These are phyloP conservation scores for Hydraecia micacea DNA, from an alignment of 2,888 invertebrate genomes.

Conservation along the genomic window DNA sequence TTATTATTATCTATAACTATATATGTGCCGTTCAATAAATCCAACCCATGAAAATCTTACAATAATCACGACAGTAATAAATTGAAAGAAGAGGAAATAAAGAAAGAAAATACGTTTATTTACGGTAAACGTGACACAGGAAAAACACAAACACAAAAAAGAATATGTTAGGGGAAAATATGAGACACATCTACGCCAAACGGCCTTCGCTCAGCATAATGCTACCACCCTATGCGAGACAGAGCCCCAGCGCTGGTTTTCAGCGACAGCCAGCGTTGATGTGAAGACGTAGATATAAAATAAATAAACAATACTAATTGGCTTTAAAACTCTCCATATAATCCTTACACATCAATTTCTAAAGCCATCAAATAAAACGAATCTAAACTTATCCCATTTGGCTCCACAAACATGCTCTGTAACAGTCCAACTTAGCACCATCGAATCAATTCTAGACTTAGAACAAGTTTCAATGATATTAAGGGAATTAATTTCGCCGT, in stretches of 20 bases:
- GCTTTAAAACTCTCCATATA: background rate
- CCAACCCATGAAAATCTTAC: background rate
- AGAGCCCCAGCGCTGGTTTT: background rate
- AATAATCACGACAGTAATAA: constrained; percentile 8
- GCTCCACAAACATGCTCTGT: constrained; percentile 55
- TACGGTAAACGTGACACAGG: background rate
- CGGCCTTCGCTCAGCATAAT: background rate
- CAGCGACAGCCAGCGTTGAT: background rate
- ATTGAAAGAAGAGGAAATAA: background rate
- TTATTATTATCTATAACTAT: no score
- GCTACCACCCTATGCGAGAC: background rate
- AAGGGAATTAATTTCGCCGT: constrained; percentile 74
- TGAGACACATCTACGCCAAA: background rate
- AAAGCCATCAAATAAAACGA: constrained; percentile 53
- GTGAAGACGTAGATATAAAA: background rate
- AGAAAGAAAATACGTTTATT: background rate
- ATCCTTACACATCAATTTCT: constrained; percentile 34
- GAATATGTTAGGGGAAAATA: background rate
- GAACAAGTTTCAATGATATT: constrained; percentile 74
- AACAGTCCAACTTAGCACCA: constrained; percentile 53
- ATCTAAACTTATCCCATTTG: constrained; percentile 60
- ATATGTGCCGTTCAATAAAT: background rate
- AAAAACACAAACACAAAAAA: background rate
- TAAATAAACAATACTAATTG: background rate
- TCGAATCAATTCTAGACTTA: constrained; percentile 68